These are phyloP conservation scores for Drosophila tanythrix DNA, from an alignment of 2,888 invertebrate genomes.

Conservation along the genomic window DNA sequence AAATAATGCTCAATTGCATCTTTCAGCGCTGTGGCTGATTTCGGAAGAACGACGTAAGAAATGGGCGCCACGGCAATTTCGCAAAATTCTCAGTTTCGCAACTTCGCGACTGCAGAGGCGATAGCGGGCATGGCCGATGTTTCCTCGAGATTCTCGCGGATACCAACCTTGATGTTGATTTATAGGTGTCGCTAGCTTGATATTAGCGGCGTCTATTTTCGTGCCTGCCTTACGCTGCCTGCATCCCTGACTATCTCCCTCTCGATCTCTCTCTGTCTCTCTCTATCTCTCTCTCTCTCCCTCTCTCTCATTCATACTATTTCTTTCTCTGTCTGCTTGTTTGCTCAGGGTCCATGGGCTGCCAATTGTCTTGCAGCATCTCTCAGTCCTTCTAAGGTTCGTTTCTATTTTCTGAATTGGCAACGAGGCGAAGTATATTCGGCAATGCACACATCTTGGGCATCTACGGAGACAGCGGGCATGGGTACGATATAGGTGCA, in stretches of 20 bases:
- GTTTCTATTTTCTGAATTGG: conserved; percentile 84
- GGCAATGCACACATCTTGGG: conserved; percentile 18
- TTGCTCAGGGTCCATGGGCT: conserved; percentile 36
- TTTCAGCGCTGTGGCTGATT: conserved; percentile 50
- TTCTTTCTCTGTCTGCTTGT: conserved; percentile 4
- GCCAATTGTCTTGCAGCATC: conserved; percentile 71
- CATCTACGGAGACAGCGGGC: conserved; percentile 5
- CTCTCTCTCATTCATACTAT: background rate
- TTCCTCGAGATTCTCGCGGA: conserved; percentile 72
- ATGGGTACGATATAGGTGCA: conserved; percentile 9
- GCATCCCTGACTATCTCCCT: conserved; percentile 42
- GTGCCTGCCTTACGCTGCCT: conserved; percentile 45
- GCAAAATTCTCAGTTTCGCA: conserved; percentile 48
- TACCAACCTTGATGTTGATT: conserved; percentile 84
- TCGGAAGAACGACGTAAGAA: conserved; percentile 55
- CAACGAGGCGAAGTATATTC: conserved; percentile 53
- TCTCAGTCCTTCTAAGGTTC: conserved; percentile 85
- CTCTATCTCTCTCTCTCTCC: conserved; percentile 11
- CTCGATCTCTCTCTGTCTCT: conserved; percentile 1
- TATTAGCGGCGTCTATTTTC: conserved; percentile 64
- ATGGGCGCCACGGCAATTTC: conserved; percentile 53
- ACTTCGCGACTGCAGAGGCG: conserved; percentile 56
- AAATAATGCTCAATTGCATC: conserved; percentile 32
- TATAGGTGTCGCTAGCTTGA: conserved; percentile 65
- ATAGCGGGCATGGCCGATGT: conserved; percentile 34